These are phyloP conservation scores for Montipora foliosa DNA, from an alignment of 64 coral and sea anemone species.

Conservation along the genomic window DNA sequence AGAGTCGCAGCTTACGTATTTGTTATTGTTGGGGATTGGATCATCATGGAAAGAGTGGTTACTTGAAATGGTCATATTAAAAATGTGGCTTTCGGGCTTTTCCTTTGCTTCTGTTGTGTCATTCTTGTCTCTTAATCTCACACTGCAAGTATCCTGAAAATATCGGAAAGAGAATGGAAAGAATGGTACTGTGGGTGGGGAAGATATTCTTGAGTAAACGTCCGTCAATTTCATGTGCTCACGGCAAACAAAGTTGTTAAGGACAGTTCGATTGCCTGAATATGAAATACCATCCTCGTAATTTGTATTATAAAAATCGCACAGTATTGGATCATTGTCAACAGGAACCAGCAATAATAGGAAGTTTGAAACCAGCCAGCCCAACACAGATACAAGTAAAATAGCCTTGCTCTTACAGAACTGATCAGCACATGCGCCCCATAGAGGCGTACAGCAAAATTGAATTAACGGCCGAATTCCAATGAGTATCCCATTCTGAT, in stretches of 20 bases:
- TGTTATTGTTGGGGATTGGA: background rate
- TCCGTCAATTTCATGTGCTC: background rate
- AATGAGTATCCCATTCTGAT: constrained; percentile 87
- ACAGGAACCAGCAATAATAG: constrained; percentile 81
- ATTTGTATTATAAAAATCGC: background rate
- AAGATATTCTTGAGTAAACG: constrained; percentile 25
- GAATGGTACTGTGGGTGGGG: constrained; percentile 15
- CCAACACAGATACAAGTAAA: constrained; percentile 84
- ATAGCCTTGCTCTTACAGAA: constrained; percentile 84
- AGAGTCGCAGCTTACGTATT: constrained; percentile 30
- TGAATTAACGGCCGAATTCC: constrained; percentile 92
- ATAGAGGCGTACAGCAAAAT: constrained; percentile 85
- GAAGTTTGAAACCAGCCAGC: constrained; percentile 88
- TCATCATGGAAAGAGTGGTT: constrained; percentile 1
- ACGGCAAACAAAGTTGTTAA: background rate
- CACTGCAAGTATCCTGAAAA: background rate
- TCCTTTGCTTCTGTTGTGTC: background rate
- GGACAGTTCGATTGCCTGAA: background rate
- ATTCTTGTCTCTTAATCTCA: background rate
- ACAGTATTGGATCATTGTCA: constrained; percentile 40
- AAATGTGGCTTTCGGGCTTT: background rate
- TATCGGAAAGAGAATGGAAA: background rate
- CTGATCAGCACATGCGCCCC: constrained; percentile 89
- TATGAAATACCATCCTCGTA: constrained; percentile 1
- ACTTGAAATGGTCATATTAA: background rate